These are phyloP conservation scores for Rotaria magnacalcarata DNA, from an alignment of 2,888 invertebrate species.

Conservation along the genomic window DNA sequence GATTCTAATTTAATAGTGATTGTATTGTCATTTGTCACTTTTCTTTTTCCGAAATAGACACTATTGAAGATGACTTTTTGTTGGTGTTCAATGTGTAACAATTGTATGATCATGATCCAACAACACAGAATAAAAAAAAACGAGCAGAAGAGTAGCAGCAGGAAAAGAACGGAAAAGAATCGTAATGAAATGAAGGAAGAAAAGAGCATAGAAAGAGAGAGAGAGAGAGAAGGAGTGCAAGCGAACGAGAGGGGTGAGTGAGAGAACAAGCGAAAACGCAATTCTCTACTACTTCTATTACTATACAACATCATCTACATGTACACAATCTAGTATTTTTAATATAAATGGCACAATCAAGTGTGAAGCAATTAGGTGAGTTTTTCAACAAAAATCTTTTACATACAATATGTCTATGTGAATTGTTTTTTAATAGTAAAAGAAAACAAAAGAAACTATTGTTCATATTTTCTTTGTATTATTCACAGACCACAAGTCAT, in stretches of 20 bases:
- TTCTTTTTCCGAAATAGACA: not conserved
- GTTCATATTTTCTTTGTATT: not conserved
- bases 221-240: not conserved
- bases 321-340: not conserved
- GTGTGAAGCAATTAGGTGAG: constrained; percentile 20
- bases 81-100: constrained; percentile 2
- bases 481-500: not conserved
- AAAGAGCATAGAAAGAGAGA: not conserved
- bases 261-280: not conserved
- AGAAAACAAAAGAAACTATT: not conserved
- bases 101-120: constrained; percentile 6
- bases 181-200: not conserved
- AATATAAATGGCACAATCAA: constrained; percentile 18
- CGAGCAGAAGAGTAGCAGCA: not conserved
- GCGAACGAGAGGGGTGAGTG: not conserved
- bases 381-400: not conserved
- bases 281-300: not conserved
- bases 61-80: not conserved
- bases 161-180: not conserved
- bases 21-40: constrained; percentile 3
- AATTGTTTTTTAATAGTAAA: not conserved
- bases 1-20: constrained; percentile 23
- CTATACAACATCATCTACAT: not conserved
- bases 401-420: not conserved
- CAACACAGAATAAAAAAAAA: not conserved